Evolutionary conservation across 2,888 invertebrate species (phyloP), one percentile per base, ranked within the genome.

Genomic region (Lasioglossum vierecki): DNA sequence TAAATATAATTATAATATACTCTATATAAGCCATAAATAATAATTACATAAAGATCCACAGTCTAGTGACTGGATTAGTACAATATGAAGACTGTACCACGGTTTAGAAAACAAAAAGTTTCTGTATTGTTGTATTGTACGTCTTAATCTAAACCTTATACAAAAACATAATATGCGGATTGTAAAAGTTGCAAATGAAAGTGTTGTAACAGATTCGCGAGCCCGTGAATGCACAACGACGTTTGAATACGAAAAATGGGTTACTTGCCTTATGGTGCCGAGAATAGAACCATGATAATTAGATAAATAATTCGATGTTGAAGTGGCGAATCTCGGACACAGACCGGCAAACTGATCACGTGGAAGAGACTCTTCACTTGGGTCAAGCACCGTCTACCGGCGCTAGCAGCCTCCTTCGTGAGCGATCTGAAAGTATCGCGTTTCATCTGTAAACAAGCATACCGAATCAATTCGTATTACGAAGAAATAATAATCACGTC

Each of bases 351-450:
- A 83, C 70, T 79, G 79, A 77, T 76, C 84, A 80, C 66, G 76
- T 57, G 72, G 66, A 73, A 87, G 82, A 79, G 82, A 73, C 79
- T 49, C 77, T 79, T 73, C 71, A 85, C 89, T 88, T 86, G 72
- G 88, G 90, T 90, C 88, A 89, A 91, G 90, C 82, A 85, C 72
- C 71, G 76, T 84, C 83, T 78, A 82, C 75, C 71, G 63, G 74
- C 68, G 6, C 66, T 86, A 83, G 89, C 79, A 86, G 84, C 71
- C 80, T 85, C 90, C 93, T 88, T 88, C 89, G 82, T 86, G 90
- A 93, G 92, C 89, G 88, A 86, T 88, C 89, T 80, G 86, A 78
- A 86, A 88, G 88, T 90, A 91, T 91, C 89, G 89, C 72, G 80
- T 91, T 91, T 88, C 88, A 80, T 82, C 76, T 68, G 75, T 75